phyloP scores from a whole-genome alignment of 2,797 vertebrate species.

The Nasua narica region DNA sequence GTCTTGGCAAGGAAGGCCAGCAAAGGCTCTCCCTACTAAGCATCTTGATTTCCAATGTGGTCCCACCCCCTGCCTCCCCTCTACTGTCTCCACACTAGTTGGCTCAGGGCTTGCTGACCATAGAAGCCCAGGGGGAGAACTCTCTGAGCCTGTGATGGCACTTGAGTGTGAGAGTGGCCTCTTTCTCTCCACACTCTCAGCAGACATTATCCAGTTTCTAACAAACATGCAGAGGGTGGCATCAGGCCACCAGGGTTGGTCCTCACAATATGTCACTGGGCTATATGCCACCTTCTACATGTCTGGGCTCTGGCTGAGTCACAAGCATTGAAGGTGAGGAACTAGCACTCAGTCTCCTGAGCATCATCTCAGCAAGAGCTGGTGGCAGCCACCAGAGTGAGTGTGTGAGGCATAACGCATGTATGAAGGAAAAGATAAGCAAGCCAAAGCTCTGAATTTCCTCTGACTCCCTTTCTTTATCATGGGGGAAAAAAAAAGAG shows the following conservation, averaged over 20 bases:
- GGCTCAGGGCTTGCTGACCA: background rate
- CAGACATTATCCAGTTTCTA: background rate
- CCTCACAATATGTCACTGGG: background rate
- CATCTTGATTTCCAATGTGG: background rate
- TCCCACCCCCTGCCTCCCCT: background rate
- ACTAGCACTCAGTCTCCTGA: background rate
- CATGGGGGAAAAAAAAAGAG: background rate
- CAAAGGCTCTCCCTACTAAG: background rate
- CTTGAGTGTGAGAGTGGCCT: background rate
- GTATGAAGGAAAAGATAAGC: background rate
- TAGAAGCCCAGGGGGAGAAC: background rate
- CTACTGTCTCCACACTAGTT: too few relatives aligned
- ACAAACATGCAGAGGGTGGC: background rate
- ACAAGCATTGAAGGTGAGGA: background rate
- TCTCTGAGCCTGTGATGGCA: background rate
- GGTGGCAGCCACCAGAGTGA: background rate
- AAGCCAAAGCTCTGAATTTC: background rate
- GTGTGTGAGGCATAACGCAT: background rate
- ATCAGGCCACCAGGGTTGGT: fast-evolving
- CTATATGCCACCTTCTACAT: background rate
- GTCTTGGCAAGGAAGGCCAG: background rate
- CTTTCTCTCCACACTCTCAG: background rate
- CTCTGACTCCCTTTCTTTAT: background rate
- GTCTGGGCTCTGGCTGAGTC: background rate
- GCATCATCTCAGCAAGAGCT: background rate